phyloP scores from a whole-genome alignment of 1,140 invertebrate species.

The Scylla paramamosain region DNA sequence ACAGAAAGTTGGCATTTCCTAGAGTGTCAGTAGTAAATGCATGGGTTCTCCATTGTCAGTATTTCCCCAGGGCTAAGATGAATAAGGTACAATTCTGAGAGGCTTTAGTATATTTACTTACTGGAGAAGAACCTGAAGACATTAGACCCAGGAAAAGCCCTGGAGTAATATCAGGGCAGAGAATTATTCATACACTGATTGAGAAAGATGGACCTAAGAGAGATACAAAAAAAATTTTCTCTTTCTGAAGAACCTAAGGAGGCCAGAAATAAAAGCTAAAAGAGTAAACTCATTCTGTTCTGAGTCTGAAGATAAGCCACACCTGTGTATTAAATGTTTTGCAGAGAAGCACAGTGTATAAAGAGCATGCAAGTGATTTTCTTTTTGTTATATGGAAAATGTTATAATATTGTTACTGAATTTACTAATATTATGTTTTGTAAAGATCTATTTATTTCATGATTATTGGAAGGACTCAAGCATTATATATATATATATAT shows the following conservation, averaged over 20 bases:
- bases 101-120: conserved; percentile 12
- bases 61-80: not conserved
- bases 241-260: not conserved
- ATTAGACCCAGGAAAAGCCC: conserved; percentile 10
- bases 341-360: no score
- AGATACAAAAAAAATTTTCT: not conserved
- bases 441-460: no score
- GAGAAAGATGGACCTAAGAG: not conserved
- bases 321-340: no score
- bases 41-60: conserved; percentile 53
- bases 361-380: no score
- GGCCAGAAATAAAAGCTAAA: not conserved
- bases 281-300: no score
- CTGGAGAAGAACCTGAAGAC: not conserved
- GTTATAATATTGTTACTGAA: no score
- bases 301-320: no score
- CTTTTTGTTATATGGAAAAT: no score
- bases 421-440: no score
- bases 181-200: not conserved
- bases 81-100: not conserved
- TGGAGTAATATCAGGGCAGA: not conserved
- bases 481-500: no score
- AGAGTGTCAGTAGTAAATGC: conserved; percentile 64
- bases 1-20: conserved; percentile 48
- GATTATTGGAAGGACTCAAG: no score